Percentiles rank a stretch among this genome's conserved stretches.
phyloP scores from a whole-genome alignment of 1,140 invertebrate species.

The Drosophila equinoxialis region DNA sequence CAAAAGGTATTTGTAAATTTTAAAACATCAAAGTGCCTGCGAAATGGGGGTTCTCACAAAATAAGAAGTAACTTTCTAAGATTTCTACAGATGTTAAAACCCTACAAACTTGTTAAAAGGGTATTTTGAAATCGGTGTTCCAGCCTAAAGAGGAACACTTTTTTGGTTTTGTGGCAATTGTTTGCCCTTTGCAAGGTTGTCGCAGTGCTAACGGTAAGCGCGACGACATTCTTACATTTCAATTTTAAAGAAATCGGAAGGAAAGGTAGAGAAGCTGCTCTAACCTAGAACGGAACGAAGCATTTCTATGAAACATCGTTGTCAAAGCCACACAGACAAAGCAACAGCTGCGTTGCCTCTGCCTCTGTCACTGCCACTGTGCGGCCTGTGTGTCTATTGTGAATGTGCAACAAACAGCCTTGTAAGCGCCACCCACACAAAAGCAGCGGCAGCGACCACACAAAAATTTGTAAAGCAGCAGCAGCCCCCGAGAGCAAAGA shows the following conservation, averaged over 20 bases:
- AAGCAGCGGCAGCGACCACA: conserved; percentile 50
- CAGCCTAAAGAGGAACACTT: not conserved
- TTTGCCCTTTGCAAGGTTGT: conserved; percentile 64
- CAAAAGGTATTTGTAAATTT: too few relatives aligned
- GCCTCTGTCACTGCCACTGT: conserved; percentile 31
- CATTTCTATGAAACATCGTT: conserved; percentile 54
- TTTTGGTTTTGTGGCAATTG: conserved; percentile 39
- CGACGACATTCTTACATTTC: conserved; percentile 2
- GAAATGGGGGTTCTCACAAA: too few relatives aligned
- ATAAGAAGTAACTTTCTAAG: too few relatives aligned
- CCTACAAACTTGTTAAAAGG: too few relatives aligned
- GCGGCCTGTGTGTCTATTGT: conserved; percentile 45
- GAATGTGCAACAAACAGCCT: conserved; percentile 64
- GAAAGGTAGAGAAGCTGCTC: not conserved
- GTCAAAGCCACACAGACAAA: conserved; percentile 45
- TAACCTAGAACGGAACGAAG: not conserved
- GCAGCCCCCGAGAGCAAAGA: conserved; percentile 30
- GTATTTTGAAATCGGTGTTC: not conserved
- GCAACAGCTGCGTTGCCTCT: conserved; percentile 59
- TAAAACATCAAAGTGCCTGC: too few relatives aligned
- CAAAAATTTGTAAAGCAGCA: conserved; percentile 64
- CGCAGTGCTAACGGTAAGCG: conserved; percentile 37
- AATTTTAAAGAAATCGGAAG: not conserved
- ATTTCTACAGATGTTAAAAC: too few relatives aligned
- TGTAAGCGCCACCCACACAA: conserved; percentile 77